Conservation (phyloP, 2,888 invertebrate species). For the Tortrix viridana region DNA sequence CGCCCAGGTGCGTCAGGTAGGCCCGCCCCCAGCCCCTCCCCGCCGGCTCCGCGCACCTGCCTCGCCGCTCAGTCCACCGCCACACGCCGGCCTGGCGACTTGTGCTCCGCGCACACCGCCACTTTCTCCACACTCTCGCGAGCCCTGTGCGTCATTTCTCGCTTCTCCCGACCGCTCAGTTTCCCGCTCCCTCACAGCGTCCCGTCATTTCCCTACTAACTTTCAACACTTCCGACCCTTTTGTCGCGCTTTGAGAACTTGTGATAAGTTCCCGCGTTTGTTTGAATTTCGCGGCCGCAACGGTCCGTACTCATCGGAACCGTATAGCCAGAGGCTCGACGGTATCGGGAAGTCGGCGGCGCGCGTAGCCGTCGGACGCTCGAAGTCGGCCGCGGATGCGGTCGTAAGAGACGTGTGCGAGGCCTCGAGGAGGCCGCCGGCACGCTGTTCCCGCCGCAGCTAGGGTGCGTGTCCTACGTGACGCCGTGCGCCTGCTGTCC, state of each 20-base stretch:
- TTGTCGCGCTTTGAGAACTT: conserved; percentile 58
- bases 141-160: conserved; percentile 79
- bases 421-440: conserved; percentile 83
- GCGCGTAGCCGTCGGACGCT: conserved; percentile 70
- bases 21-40: conserved; percentile 77
- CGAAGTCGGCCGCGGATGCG: conserved; percentile 79
- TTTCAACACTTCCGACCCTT: conserved; percentile 60
- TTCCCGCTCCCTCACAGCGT: conserved; percentile 73
- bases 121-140: conserved; percentile 81
- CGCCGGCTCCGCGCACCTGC: conserved; percentile 77
- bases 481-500: conserved; percentile 81
- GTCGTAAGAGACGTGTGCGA: conserved; percentile 78
- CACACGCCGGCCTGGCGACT: conserved; percentile 72
- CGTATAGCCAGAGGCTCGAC: conserved; percentile 34
- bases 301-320: conserved; percentile 41
- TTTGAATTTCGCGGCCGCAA: conserved; percentile 44
- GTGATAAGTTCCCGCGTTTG: conserved; percentile 62
- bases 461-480: conserved; percentile 83
- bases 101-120: conserved; percentile 82
- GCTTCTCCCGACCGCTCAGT: conserved; percentile 77
- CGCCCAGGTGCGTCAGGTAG: conserved; percentile 83
- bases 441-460: conserved; percentile 85
- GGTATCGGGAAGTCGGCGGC: conserved; percentile 66
- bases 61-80: conserved; percentile 73
- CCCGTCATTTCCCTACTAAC: conserved; percentile 59